Conservation (phyloP, 2,113 vertebrate genomes). For the Sphaerodactylus townsendi region DNA sequence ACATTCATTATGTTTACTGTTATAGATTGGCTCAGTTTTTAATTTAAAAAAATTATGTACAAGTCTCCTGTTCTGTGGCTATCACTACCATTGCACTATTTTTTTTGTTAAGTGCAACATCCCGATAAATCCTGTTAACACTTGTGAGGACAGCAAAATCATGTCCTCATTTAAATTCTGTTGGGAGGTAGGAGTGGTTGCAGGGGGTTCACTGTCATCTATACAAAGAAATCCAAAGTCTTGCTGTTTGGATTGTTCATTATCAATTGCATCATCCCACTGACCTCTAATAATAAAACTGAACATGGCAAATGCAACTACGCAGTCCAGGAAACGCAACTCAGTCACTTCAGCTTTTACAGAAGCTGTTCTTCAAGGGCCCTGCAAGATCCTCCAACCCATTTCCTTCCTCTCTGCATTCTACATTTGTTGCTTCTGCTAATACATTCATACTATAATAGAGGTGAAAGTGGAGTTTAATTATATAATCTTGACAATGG, state of each 20-base stretch:
- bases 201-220: conserved; percentile 20
- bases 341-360: conserved; percentile 18
- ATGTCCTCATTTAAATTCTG: conserved; percentile 11
- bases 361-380: conserved; percentile 2
- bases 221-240: conserved; percentile 28
- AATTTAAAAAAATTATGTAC: not conserved
- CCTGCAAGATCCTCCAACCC: conserved; percentile 34
- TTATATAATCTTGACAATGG: conserved; percentile 88
- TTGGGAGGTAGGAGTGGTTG: not conserved
- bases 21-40: not conserved
- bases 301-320: conserved; percentile 1
- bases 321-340: conserved; percentile 24
- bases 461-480: conserved; percentile 85
- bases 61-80: not conserved
- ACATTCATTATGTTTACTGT: conserved; percentile 9
- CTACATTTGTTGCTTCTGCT: conserved; percentile 66
- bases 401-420: conserved; percentile 55
- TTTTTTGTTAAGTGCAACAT: not conserved
- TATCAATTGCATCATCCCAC: conserved; percentile 2
- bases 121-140: not conserved
- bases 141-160: not conserved
- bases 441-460: conserved; percentile 81
- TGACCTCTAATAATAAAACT: conserved; percentile 7
- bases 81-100: not conserved
- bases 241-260: conserved; percentile 32